These are phyloP conservation scores for Norana najaformis DNA, from an alignment of 2,888 invertebrate species.

Conservation along the genomic window DNA sequence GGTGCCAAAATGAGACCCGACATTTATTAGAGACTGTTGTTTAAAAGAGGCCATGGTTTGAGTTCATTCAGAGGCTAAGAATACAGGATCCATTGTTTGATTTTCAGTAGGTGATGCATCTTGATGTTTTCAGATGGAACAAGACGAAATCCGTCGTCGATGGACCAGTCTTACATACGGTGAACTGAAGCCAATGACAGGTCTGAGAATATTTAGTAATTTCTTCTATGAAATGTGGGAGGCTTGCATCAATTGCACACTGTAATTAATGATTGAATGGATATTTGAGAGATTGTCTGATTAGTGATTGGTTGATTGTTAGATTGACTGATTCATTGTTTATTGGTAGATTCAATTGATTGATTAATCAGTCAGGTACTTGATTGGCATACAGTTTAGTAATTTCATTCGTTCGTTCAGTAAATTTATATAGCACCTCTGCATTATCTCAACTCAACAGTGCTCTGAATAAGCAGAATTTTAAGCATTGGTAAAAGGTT, in stretches of 20 bases:
- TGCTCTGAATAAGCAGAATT: neutral
- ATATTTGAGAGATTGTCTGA: neutral
- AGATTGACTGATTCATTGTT: neutral
- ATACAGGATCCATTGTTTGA: too few relatives aligned
- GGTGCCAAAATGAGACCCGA: too few relatives aligned
- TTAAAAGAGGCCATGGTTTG: too few relatives aligned
- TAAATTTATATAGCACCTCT: neutral
- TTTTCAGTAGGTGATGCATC: neutral
- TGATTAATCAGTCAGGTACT: neutral
- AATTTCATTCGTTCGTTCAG: neutral
- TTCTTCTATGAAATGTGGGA: neutral
- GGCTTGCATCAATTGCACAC: neutral
- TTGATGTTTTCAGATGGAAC: constrained; percentile 48
- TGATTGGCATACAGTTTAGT: neutral
- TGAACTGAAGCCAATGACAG: constrained; percentile 24
- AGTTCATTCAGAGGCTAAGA: too few relatives aligned
- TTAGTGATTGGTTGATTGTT: neutral
- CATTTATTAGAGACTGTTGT: too few relatives aligned
- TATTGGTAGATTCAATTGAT: neutral
- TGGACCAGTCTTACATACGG: constrained; percentile 48
- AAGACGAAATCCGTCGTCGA: constrained; percentile 51
- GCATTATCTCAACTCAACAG: neutral
- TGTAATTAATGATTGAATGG: neutral
- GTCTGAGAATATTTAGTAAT: constrained; percentile 8
- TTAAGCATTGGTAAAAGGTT: neutral